Conservation (phyloP, 1,140 invertebrate species). For the Brachionus paranguensis region DNA sequence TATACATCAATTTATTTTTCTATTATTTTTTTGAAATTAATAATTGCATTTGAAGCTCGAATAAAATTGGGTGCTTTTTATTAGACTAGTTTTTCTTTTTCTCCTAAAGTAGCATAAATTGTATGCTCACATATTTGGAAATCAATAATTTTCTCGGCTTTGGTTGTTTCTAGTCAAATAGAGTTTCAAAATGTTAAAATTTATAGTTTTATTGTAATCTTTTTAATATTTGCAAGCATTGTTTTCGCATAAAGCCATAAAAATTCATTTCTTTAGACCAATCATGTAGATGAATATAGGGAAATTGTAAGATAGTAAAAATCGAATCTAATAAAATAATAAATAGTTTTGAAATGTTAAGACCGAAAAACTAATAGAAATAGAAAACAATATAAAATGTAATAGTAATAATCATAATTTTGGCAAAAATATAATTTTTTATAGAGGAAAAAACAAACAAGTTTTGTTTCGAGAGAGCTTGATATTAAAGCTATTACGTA, state of each 20-base stretch:
- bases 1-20: neutral
- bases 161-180: neutral
- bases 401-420: slow-evolving; percentile 3
- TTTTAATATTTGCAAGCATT: slow-evolving; percentile 1
- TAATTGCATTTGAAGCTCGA: neutral
- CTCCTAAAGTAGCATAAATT: neutral
- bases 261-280: neutral
- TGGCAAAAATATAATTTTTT: slow-evolving; percentile 1
- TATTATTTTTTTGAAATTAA: neutral
- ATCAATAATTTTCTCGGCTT: neutral
- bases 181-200: slow-evolving; percentile 1
- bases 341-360: neutral
- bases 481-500: neutral
- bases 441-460: neutral
- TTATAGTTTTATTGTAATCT: slow-evolving; percentile 2
- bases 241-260: neutral
- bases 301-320: slow-evolving; percentile 1
- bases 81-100: neutral
- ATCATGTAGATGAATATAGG: neutral
- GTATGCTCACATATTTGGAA: neutral
- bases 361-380: neutral
- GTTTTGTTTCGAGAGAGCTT: neutral
- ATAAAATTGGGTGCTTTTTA: neutral
- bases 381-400: slow-evolving; percentile 2
- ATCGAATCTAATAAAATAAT: slow-evolving; percentile 2